These are phyloP conservation scores for Sporophila hypoxantha DNA, from an alignment of 2,113 vertebrate genomes.

Conservation along the genomic window DNA sequence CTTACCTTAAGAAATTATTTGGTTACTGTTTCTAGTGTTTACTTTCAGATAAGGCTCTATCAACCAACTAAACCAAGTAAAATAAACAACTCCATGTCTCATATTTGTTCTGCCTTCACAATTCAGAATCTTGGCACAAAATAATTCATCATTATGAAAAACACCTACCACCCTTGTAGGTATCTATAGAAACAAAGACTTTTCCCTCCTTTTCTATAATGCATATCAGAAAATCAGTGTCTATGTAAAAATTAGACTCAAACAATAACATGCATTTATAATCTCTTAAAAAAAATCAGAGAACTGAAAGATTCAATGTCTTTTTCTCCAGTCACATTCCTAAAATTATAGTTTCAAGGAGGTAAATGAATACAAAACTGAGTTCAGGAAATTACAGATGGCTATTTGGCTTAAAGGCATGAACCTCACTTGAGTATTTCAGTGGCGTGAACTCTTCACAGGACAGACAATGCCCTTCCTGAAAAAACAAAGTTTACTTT, in stretches of 20 bases:
- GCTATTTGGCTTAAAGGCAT: background rate
- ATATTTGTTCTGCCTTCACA: background rate
- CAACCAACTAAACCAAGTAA: background rate
- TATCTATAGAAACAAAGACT: background rate
- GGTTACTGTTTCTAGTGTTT: background rate
- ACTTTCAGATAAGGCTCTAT: background rate
- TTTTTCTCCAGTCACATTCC: background rate
- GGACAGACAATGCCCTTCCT: background rate
- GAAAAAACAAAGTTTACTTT: constrained; percentile 7
- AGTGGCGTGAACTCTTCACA: background rate
- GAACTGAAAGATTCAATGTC: background rate
- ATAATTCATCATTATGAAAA: background rate
- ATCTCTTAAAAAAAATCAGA: background rate
- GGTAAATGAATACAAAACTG: background rate
- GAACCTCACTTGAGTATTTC: background rate
- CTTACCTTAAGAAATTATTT: background rate
- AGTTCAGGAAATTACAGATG: background rate
- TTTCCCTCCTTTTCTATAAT: background rate
- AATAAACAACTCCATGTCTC: background rate
- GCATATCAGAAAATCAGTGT: background rate
- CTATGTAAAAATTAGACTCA: background rate
- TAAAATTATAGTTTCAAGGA: background rate
- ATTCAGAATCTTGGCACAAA: background rate
- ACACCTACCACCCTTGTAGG: background rate
- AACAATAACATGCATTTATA: background rate